Evolutionary conservation across 2,797 vertebrate genomes (phyloP).

Genomic region (Enteromius mattozi): DNA sequence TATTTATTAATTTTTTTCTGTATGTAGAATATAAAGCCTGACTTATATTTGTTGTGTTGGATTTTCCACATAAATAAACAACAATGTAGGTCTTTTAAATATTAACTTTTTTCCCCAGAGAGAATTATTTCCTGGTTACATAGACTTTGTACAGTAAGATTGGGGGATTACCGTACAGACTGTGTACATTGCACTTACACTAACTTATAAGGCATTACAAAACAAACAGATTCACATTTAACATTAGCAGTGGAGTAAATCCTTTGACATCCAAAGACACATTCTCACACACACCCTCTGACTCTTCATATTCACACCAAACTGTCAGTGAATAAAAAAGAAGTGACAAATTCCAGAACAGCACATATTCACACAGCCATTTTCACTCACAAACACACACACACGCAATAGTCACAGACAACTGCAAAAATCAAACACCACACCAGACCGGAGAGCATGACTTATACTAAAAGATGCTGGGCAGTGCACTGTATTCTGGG

Average conservation of each 20-base stretch:
- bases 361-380: slow-evolving; percentile 23
- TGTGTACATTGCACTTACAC: slow-evolving; percentile 12
- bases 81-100: slow-evolving; percentile 21
- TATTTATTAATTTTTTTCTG: not conserved
- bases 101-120: slow-evolving; percentile 29
- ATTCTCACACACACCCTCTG: slow-evolving; percentile 20
- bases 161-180: slow-evolving; percentile 29
- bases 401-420: slow-evolving; percentile 20
- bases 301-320: slow-evolving; percentile 32
- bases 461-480: not conserved
- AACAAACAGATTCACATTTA: slow-evolving; percentile 40
- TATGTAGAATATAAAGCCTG: not conserved
- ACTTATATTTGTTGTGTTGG: not conserved
- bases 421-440: slow-evolving; percentile 4
- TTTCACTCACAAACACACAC: slow-evolving; percentile 13
- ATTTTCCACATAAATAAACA: not conserved
- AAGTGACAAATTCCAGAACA: slow-evolving; percentile 25
- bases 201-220: slow-evolving; percentile 32
- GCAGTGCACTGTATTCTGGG: not conserved
- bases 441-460: not conserved
- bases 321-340: slow-evolving; percentile 20
- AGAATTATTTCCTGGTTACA: slow-evolving; percentile 38
- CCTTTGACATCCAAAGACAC: not conserved
- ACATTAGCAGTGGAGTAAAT: not conserved
- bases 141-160: slow-evolving; percentile 35